phyloP scores from a whole-genome alignment of 2,797 vertebrate genomes.

The Betta splendens region DNA sequence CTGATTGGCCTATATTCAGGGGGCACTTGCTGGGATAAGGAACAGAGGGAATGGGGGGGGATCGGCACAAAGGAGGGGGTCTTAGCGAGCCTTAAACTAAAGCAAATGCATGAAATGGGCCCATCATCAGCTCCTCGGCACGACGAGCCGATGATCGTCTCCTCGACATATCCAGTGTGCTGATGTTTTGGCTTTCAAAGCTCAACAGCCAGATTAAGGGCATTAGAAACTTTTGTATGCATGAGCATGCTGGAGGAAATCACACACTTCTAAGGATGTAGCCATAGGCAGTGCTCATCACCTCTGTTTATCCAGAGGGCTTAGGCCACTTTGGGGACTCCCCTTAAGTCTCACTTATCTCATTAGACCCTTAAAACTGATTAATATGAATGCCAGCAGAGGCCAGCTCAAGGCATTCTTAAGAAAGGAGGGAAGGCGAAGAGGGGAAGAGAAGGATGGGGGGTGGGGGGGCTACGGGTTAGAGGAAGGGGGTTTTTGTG shows the following conservation, averaged over 20 bases:
- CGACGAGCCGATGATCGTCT: constrained; percentile 31
- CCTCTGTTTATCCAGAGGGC: constrained; percentile 77
- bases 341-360: constrained; percentile 93
- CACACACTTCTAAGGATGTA: constrained; percentile 58
- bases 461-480: no score
- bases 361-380: constrained; percentile 96
- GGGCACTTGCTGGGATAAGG: constrained; percentile 65
- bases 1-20: constrained; percentile 46
- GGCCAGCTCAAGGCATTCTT: constrained; percentile 80
- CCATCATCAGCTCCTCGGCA: constrained; percentile 14
- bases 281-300: constrained; percentile 73
- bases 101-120: constrained; percentile 9
- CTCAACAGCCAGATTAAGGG: constrained; percentile 58
- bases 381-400: constrained; percentile 94
- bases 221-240: constrained; percentile 60
- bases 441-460: constrained; percentile 66
- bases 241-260: constrained; percentile 42
- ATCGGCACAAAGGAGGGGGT: constrained; percentile 52
- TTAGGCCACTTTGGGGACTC: constrained; percentile 83
- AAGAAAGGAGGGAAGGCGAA: constrained; percentile 67
- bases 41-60: constrained; percentile 70
- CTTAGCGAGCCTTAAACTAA: background rate
- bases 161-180: constrained; percentile 12
- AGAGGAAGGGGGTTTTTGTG: constrained; percentile 86
- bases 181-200: constrained; percentile 52